Base-by-base conservation (phyloP, 2,888 invertebrate genomes). In the Rhodophaea formosa region DNA sequence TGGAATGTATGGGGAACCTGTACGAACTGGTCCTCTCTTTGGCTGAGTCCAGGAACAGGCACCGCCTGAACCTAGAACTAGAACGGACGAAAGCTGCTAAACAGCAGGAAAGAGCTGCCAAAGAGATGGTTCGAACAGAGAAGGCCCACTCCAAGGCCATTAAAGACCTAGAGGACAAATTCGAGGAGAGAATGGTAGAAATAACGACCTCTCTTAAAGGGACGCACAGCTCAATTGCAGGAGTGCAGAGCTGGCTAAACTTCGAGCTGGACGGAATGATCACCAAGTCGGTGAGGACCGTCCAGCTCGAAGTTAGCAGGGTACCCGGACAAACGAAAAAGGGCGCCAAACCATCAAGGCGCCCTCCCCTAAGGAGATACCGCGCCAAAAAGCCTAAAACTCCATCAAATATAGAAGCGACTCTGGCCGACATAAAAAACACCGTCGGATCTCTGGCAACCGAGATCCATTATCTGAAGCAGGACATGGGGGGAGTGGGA, bases 1-100 rank as follows among this genome's bases (percentile, higher is more conserved):
- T 59, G 0, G 55, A 55, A 17, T 10, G 39, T 8, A 0, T 59
- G 12, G 1, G 10, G 5, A 23, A 52, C 30, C 51, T 59, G 1
- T 56, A 56, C 43, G 59, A 56, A 14, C 45, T 59, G 14, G 59
- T 59, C 3, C 52, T 59, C 10, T 55, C 55, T 6, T 42, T 59
- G 10, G 52, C 59, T 0, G 59, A 59, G 30, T 59, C 59, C 16
- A 44, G 59, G 12, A 29, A 59, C 17, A 44, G 59, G 17, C 54
- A 54, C 15, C 1, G 49, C 12, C 14, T 44, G 7, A 44, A 44
- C 12, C 56, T 58, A 16, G 58, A 58, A 42, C 17, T 8, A 0
- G 58, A 58, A n/a, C 39, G 44, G 14, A 43, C 32, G 1, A 52
- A 56, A 42, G 59, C 59, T 0, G 59, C 55, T 0, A 51, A 10